These are phyloP conservation scores for Anguilla rostrata DNA, from an alignment of 2,113 vertebrate species.

Conservation along the genomic window DNA sequence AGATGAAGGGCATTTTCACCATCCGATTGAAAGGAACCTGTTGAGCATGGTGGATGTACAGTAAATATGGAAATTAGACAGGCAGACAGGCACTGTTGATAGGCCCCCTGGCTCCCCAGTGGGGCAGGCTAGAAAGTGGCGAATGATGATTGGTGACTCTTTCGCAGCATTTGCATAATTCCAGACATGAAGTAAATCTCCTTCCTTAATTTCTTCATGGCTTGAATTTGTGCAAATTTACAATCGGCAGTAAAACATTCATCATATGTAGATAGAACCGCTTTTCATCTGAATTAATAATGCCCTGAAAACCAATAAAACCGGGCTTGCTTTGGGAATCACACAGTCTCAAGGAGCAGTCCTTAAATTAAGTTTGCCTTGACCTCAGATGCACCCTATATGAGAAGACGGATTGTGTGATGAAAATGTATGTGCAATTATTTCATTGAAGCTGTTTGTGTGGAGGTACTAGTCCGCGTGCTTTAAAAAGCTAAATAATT, in stretches of 20 bases:
- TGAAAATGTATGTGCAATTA: background rate
- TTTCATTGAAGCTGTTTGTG: no score
- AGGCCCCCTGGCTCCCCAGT: background rate
- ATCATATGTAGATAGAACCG: constrained; percentile 2
- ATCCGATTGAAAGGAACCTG: background rate
- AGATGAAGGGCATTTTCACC: background rate
- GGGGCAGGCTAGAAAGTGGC: background rate
- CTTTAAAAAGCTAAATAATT: background rate
- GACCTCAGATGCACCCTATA: background rate
- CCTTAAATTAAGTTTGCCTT: constrained; percentile 3
- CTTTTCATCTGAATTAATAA: constrained; percentile 17
- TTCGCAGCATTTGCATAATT: background rate
- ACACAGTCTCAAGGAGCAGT: background rate
- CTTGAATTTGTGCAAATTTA: constrained; percentile 6
- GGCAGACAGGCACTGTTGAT: background rate
- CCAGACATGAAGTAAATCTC: background rate
- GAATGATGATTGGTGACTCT: constrained; percentile 12
- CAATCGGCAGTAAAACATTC: constrained; percentile 15
- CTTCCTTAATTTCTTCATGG: constrained; percentile 13
- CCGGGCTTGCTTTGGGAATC: background rate
- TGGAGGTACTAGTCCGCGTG: background rate
- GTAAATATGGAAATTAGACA: background rate
- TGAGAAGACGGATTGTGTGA: background rate
- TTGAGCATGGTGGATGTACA: background rate
- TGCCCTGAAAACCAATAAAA: constrained; percentile 6